Percentiles rank a stretch among this genome's conserved stretches.
Evolutionary conservation across 2,888 invertebrate species (phyloP).

Genomic region (Timema podura): DNA sequence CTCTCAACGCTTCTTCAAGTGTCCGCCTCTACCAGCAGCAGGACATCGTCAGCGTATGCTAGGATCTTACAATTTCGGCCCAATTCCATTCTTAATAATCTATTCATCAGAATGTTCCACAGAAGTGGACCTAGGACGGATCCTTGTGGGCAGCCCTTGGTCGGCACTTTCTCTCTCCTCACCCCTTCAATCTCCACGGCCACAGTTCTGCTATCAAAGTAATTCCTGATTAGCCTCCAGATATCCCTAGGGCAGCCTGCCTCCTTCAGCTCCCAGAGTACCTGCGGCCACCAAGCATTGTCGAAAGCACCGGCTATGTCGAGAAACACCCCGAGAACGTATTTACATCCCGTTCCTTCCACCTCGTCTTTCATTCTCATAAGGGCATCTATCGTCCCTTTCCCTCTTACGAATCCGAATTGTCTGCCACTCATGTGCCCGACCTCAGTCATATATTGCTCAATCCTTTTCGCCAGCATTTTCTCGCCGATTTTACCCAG

Average conservation of each 20-base stretch:
- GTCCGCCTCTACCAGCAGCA: not conserved
- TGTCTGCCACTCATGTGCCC: not conserved
- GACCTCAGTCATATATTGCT: not conserved
- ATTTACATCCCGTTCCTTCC: not conserved
- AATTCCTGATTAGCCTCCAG: not conserved
- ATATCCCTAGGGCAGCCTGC: not conserved
- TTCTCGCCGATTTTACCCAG: not conserved
- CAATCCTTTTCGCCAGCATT: not conserved
- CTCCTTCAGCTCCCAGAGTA: not conserved
- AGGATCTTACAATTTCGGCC: not conserved
- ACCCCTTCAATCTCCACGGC: not conserved
- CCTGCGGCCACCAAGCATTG: not conserved
- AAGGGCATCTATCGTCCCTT: not conserved
- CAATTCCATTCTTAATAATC: not conserved
- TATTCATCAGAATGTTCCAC: not conserved
- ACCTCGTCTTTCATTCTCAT: not conserved
- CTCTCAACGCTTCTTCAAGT: not conserved
- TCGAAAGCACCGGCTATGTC: not conserved
- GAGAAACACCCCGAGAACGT: not conserved
- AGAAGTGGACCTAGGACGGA: not conserved
- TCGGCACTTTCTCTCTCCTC: not conserved
- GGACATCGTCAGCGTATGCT: not conserved
- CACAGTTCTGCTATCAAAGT: not conserved
- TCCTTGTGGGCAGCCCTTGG: constrained; percentile 3
- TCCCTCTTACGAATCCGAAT: not conserved